phyloP scores from a whole-genome alignment of 2,888 invertebrate species.

The Sesia apiformis region DNA sequence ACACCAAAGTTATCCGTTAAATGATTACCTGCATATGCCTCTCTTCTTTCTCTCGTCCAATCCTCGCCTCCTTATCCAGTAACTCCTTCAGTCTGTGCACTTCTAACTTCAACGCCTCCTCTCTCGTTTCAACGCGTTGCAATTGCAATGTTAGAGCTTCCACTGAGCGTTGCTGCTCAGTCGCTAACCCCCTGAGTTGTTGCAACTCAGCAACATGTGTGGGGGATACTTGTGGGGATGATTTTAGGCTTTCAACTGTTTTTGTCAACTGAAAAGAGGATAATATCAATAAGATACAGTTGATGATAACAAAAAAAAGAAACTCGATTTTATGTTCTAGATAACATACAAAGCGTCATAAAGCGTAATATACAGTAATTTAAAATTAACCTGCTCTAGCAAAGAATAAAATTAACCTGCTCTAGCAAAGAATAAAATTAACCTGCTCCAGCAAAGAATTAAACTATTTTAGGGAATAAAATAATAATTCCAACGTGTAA shows the following conservation, averaged over 20 bases:
- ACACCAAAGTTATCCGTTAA: not conserved
- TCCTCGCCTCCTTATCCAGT: slow-evolving; percentile 60
- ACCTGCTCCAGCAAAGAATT: no score
- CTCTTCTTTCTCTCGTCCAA: slow-evolving; percentile 47
- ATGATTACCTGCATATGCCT: slow-evolving; percentile 36
- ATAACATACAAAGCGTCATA: no score
- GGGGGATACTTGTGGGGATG: slow-evolving; percentile 38
- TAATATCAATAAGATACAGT: no score
- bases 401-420: no score
- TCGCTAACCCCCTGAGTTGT: slow-evolving; percentile 62
- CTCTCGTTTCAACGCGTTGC: slow-evolving; percentile 61
- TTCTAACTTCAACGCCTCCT: slow-evolving; percentile 63
- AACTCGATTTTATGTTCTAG: no score
- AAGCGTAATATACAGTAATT: no score
- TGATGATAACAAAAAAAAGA: no score
- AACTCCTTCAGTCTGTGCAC: slow-evolving; percentile 57
- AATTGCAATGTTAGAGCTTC: slow-evolving; percentile 70
- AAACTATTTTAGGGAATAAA: no score
- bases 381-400: no score
- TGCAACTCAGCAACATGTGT: slow-evolving; percentile 49
- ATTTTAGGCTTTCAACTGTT: slow-evolving; percentile 38
- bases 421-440: no score
- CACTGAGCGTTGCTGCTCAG: slow-evolving; percentile 75
- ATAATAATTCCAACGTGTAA: no score
- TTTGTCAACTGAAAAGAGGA: slow-evolving; percentile 32